Evolutionary conservation across 2,113 vertebrate genomes (phyloP).

Genomic region (Cyprinodon brontotheroides): DNA sequence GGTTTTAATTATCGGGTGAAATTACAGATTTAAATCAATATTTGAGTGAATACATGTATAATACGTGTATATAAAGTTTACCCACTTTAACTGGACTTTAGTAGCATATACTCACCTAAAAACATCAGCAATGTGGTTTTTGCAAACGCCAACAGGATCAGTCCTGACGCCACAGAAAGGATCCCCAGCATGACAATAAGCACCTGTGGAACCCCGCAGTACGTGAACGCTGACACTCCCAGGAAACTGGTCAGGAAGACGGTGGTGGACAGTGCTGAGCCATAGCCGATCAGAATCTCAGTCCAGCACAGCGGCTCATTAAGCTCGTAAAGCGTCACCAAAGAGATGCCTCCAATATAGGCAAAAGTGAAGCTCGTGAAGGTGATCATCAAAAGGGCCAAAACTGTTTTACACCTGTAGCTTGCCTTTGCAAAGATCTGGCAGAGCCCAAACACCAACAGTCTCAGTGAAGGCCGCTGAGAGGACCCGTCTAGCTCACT

Average conservation of each 20-base stretch:
- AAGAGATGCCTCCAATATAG: constrained; percentile 75
- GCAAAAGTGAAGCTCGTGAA: constrained; percentile 82
- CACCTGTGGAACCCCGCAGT: constrained; percentile 82
- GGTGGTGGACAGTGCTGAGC: constrained; percentile 82
- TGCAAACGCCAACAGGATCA: constrained; percentile 83
- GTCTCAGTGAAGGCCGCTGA: constrained; percentile 50
- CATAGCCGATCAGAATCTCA: constrained; percentile 92
- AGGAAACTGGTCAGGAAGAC: constrained; percentile 88
- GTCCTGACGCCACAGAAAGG: constrained; percentile 82
- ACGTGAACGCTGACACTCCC: constrained; percentile 85
- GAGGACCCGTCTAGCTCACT: not conserved
- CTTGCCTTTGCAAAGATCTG: constrained; percentile 81
- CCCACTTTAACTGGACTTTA: not conserved
- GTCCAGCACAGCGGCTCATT: constrained; percentile 93
- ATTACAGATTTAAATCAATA: not conserved
- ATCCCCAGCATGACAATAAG: constrained; percentile 86
- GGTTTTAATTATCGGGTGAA: not conserved
- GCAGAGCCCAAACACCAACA: constrained; percentile 80
- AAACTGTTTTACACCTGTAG: constrained; percentile 65
- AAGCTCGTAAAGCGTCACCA: constrained; percentile 89
- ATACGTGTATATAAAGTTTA: not conserved
- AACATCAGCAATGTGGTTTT: constrained; percentile 91
- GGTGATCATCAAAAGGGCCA: constrained; percentile 82
- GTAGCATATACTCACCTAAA: constrained; percentile 82
- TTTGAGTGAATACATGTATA: not conserved